Conservation (phyloP, 2,113 vertebrate species). For the Limanda limanda region DNA sequence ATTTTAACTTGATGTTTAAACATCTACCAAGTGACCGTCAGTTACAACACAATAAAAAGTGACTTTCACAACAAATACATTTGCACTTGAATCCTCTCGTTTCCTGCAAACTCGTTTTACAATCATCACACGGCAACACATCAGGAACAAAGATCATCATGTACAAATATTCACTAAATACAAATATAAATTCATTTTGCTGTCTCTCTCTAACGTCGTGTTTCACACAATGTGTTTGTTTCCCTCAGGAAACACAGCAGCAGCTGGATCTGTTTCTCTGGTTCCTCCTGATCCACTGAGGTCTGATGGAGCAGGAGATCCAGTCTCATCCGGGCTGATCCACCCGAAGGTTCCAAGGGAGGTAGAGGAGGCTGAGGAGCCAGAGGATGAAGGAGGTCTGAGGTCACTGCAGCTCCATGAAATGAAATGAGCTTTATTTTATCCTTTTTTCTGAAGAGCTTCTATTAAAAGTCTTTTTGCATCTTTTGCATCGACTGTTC, state of each 20-base stretch:
- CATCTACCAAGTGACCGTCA: not conserved
- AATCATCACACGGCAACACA: not conserved
- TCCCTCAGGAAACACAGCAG: slow-evolving; percentile 13
- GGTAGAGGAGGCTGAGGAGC: not conserved
- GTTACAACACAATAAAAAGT: no score
- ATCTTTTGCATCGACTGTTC: no score
- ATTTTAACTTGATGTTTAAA: not conserved
- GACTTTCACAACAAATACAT: no score
- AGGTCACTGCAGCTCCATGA: not conserved
- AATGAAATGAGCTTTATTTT: no score
- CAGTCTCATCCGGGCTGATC: slow-evolving; percentile 26
- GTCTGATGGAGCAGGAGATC: slow-evolving; percentile 27
- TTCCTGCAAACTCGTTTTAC: slow-evolving; percentile 3
- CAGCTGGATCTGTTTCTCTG: not conserved
- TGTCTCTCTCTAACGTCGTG: not conserved
- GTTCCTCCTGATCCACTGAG: not conserved
- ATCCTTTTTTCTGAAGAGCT: no score
- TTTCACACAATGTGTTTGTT: not conserved
- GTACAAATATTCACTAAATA: slow-evolving; percentile 60
- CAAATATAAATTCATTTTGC: slow-evolving; percentile 62
- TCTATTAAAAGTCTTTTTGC: no score
- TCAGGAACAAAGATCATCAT: slow-evolving; percentile 18
- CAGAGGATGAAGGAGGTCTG: not conserved
- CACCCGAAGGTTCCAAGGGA: slow-evolving; percentile 37
- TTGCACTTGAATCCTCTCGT: not conserved